A percentile compares a stretch with the other conserved stretches of the same genome.
Conservation (phyloP, 2,113 vertebrate species). For the Syngnathus scovelli region DNA sequence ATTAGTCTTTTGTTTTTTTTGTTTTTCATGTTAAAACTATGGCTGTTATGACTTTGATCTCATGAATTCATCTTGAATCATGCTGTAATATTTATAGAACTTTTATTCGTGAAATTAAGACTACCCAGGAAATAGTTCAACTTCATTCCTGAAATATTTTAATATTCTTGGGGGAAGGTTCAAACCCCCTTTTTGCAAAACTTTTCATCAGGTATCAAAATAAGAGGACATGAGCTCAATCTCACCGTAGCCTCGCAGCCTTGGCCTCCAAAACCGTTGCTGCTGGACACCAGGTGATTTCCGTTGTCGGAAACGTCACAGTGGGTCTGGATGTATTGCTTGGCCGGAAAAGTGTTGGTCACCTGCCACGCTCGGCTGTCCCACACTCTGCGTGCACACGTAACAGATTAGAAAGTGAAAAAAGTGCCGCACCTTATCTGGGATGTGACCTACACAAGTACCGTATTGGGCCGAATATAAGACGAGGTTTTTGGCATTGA, state of each 20-base stretch:
- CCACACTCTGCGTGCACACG: constrained; percentile 79
- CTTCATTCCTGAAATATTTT: too few species aligned
- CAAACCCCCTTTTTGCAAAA: neutral
- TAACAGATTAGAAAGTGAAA: neutral
- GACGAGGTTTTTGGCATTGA: too few species aligned
- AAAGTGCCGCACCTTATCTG: neutral
- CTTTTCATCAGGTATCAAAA: neutral
- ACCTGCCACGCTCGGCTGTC: constrained; percentile 85
- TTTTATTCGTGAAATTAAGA: neutral
- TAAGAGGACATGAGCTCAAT: neutral
- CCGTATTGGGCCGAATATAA: too few species aligned
- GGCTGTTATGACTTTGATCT: neutral
- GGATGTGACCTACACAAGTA: neutral
- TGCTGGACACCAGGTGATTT: constrained; percentile 81
- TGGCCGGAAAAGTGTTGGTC: constrained; percentile 81
- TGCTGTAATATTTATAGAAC: too few species aligned
- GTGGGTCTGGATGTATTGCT: constrained; percentile 90
- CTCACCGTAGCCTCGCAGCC: constrained; percentile 90
- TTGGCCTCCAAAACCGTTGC: constrained; percentile 82
- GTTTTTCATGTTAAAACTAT: neutral
- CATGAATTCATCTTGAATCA: neutral
- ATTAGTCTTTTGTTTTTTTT: neutral
- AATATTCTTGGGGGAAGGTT: too few species aligned
- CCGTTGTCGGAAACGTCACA: constrained; percentile 83
- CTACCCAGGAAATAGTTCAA: neutral